A percentile compares a stretch with the other conserved stretches of the same genome.
Evolutionary conservation across 2,113 vertebrate genomes (phyloP).

Genomic region (Anguilla japonica): DNA sequence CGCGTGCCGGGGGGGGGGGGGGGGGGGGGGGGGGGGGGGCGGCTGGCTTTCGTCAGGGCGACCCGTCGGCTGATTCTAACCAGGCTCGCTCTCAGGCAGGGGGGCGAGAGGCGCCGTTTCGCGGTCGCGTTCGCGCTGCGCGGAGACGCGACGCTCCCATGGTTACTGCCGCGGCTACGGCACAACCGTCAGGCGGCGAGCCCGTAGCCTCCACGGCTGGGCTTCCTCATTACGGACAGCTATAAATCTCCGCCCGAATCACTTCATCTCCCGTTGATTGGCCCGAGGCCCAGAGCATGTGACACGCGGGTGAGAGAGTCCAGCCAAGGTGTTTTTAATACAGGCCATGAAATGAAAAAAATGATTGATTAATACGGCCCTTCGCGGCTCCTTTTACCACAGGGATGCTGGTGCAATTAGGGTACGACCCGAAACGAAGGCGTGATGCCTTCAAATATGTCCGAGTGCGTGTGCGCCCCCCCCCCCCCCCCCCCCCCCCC

Average conservation of each 20-base stretch:
- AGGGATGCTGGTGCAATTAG: too few species aligned
- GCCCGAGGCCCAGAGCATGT: too few species aligned
- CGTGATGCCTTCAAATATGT: too few species aligned
- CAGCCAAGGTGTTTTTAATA: too few species aligned
- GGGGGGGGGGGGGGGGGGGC: background rate
- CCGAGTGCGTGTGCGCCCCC: background rate
- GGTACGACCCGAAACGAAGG: too few species aligned
- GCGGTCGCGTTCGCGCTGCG: background rate
- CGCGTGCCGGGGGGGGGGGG: background rate
- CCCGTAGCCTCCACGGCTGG: too few species aligned
- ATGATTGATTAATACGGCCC: too few species aligned
- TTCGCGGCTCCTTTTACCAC: too few species aligned
- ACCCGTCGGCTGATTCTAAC: too few species aligned
- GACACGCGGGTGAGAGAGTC: too few species aligned
- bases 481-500: slow-evolving; percentile 32
- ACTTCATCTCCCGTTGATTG: background rate
- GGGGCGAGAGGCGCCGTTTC: background rate
- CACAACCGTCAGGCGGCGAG: background rate
- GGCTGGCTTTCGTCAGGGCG: background rate
- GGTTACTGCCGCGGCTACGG: too few species aligned
- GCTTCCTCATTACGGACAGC: background rate
- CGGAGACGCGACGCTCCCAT: background rate
- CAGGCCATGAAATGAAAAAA: too few species aligned
- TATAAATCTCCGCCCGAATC: background rate
- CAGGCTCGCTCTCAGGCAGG: background rate